These are phyloP conservation scores for Tenthredo mesomela DNA, from an alignment of 2,888 invertebrate species.

Conservation along the genomic window DNA sequence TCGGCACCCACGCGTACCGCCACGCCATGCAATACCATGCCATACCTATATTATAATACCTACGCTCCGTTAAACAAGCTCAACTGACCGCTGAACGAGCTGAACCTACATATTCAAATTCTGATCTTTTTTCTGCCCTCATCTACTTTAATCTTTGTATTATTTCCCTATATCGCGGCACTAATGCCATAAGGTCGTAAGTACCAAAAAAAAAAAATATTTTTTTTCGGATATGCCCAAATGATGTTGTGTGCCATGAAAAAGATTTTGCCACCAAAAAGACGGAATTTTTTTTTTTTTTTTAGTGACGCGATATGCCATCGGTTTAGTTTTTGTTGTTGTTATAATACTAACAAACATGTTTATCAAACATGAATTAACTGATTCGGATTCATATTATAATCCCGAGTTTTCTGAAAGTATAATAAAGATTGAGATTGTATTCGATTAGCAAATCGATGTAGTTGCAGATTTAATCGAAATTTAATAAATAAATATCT, in stretches of 20 bases:
- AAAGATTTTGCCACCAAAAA: too few relatives aligned
- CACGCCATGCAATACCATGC: not conserved
- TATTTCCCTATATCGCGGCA: too few relatives aligned
- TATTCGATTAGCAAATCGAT: not conserved
- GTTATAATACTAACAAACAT: not conserved
- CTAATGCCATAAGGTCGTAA: too few relatives aligned
- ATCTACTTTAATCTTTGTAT: not conserved
- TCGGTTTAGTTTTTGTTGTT: not conserved
- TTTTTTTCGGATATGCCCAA: too few relatives aligned
- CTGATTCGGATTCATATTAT: not conserved
- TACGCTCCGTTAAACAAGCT: conserved; percentile 23
- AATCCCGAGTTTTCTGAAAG: too few relatives aligned
- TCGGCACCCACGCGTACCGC: conserved; percentile 38
- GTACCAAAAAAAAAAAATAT: too few relatives aligned
- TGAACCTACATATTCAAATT: not conserved
- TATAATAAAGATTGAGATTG: not conserved
- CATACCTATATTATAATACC: not conserved
- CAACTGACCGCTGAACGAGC: conserved; percentile 8
- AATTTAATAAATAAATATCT: not conserved
- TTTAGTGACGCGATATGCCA: too few relatives aligned
- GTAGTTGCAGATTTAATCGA: not conserved
- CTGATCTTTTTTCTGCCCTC: not conserved
- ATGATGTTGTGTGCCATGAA: too few relatives aligned
- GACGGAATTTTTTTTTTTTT: too few relatives aligned
- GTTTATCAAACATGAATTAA: not conserved